These are phyloP conservation scores for Lumbricus terrestris DNA, from an alignment of 2,888 invertebrate species.

Conservation along the genomic window DNA sequence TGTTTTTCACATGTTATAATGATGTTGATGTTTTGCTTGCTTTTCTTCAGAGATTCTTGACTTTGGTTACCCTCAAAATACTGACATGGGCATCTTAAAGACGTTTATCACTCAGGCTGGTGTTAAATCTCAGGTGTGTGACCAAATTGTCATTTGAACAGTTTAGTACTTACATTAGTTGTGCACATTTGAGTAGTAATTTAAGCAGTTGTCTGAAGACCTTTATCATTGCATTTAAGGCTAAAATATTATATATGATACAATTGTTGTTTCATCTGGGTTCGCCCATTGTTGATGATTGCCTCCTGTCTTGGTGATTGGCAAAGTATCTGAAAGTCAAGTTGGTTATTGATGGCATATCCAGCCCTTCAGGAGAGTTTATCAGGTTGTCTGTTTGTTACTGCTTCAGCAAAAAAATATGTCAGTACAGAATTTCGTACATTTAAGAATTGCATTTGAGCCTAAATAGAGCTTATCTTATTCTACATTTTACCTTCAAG, in stretches of 20 bases:
- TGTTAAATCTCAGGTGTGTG: constrained; percentile 74
- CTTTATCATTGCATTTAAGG: not conserved
- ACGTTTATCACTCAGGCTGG: constrained; percentile 99
- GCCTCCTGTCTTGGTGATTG: too few species aligned
- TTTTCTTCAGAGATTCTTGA: constrained; percentile 82
- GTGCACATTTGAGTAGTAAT: not conserved
- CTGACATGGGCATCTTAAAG: constrained; percentile 98
- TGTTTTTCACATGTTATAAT: too few species aligned
- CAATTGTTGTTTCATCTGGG: not conserved
- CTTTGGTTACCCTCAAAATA: constrained; percentile 99
- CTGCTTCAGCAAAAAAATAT: not conserved
- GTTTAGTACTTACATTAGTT: not conserved
- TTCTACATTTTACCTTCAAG: not conserved
- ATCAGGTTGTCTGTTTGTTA: not conserved
- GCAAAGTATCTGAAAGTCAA: not conserved
- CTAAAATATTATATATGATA: not conserved
- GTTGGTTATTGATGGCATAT: not conserved
- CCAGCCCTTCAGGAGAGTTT: not conserved
- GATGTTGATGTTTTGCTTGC: not conserved
- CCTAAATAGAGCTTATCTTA: not conserved
- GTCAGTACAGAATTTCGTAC: not conserved
- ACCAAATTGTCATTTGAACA: not conserved
- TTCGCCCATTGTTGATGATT: not conserved
- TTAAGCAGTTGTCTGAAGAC: not conserved
- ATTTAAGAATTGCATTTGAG: not conserved